Conservation (phyloP, 2,888 invertebrate genomes). For the Drosophila sordidula region DNA sequence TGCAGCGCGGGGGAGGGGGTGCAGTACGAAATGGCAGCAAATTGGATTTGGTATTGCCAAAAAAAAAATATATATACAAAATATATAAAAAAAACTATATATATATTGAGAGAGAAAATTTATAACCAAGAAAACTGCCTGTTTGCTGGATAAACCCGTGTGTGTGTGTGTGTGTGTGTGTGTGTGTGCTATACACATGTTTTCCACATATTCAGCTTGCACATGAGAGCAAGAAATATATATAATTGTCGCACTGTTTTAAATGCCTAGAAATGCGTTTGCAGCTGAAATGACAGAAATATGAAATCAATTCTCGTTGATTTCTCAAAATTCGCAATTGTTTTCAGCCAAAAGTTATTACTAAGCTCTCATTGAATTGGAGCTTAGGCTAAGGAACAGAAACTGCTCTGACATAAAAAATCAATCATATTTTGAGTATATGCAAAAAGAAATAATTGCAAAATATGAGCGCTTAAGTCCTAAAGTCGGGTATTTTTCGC, state of each 20-base stretch:
- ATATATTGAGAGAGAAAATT: slow-evolving; percentile 19
- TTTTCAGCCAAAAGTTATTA: not conserved
- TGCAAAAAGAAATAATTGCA: too few species aligned
- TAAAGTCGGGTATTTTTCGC: too few species aligned
- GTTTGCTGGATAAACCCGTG: not conserved
- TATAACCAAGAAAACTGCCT: slow-evolving; percentile 16
- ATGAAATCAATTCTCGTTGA: not conserved
- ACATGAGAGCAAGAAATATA: slow-evolving; percentile 28
- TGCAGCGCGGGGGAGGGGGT: slow-evolving; percentile 22
- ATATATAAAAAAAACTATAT: not conserved
- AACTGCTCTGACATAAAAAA: too few species aligned
- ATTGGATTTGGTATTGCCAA: slow-evolving; percentile 56
- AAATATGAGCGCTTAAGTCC: too few species aligned
- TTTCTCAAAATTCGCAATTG: not conserved
- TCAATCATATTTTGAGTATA: too few species aligned
- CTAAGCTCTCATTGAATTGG: too few species aligned
- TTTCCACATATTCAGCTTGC: slow-evolving; percentile 30
- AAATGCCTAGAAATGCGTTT: not conserved
- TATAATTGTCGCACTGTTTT: slow-evolving; percentile 42
- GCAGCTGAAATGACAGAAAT: not conserved
- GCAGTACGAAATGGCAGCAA: slow-evolving; percentile 68
- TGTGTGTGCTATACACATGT: not conserved
- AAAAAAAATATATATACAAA: slow-evolving; percentile 16
- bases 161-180: slow-evolving; percentile 7
- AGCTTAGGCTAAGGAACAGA: too few species aligned